Base-by-base conservation (phyloP, 2,888 invertebrate genomes). In the Caenorhabditis sp. region DNA sequence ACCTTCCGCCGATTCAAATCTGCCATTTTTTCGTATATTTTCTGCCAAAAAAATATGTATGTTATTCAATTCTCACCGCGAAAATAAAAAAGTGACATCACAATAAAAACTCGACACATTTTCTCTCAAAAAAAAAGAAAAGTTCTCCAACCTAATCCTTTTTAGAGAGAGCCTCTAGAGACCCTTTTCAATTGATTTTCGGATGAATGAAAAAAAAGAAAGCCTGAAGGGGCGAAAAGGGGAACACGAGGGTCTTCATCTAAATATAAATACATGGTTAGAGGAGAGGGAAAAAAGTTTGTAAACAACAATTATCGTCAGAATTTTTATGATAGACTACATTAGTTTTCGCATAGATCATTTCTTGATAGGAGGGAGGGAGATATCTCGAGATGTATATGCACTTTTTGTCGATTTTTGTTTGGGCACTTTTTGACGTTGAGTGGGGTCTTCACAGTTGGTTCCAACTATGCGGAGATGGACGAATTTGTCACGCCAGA, bases 381-480 rank as follows among this genome's bases (percentile, higher is more conserved):
- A 57, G 12, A 49, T 54, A 27, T 59, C 54, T n/a, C 52, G 25
- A 27, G n/a, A 54, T 1, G 59, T 63, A 43, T 59, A 27, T 14
- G 68, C 68, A 56, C 68, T 68, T 38, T 68, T 68, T 12, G 68
- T 59, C 20, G 17, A 10, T 43, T 43, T 43, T 17, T 63, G 63
- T n/a, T 12, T 59, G 25, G 56, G n/a, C 27, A n/a, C 17, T n/a
- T 57, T 26, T 43, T 26, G 25, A 17, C 14, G 10, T 1, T 26
- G 17, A n/a, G 52, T 56, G 26, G 12, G 25, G 23, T 23, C 63
- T n/a, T 31, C 54, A 43, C 23, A 53, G 50, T 38, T 20, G 4
- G 25, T 36, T 52, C 70, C 70, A 49, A 60, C 49, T n/a, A 70
- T 56, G 12, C 70, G 56, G 23, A 70, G 36, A 23, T 70, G 70